Conservation (phyloP, 2,797 vertebrate genomes). For the Esox masquinongy region DNA sequence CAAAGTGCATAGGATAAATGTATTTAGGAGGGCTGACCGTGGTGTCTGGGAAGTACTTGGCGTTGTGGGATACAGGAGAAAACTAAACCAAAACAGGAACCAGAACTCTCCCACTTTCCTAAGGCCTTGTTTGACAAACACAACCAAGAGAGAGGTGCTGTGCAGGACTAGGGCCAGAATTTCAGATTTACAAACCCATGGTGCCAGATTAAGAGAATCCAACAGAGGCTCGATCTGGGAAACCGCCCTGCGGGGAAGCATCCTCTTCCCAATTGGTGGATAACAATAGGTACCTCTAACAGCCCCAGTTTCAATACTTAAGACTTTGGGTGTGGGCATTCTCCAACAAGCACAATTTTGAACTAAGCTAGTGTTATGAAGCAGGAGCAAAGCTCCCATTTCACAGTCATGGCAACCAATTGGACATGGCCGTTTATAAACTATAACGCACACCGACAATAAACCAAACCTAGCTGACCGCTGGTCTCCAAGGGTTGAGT, state of each 20-base stretch:
- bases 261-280: background rate
- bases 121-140: conserved; percentile 21
- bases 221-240: background rate
- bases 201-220: conserved; percentile 6
- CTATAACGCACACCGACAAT: background rate
- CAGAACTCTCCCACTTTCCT: conserved; percentile 36
- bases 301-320: background rate
- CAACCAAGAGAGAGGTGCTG: conserved; percentile 27
- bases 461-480: background rate
- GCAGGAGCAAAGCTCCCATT: conserved; percentile 43
- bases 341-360: conserved; percentile 42
- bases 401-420: conserved; percentile 38
- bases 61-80: conserved; percentile 47
- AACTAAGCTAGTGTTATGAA: conserved; percentile 39
- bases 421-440: conserved; percentile 35
- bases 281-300: background rate
- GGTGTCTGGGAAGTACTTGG: conserved; percentile 61
- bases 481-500: conserved; percentile 46
- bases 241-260: background rate
- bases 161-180: conserved; percentile 29
- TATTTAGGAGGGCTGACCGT: conserved; percentile 61
- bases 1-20: conserved; percentile 74
- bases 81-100: conserved; percentile 11
- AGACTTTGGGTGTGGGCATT: background rate
- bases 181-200: conserved; percentile 46